These are phyloP conservation scores for Lichenostomus cassidix DNA, from an alignment of 2,113 vertebrate species.

Conservation along the genomic window DNA sequence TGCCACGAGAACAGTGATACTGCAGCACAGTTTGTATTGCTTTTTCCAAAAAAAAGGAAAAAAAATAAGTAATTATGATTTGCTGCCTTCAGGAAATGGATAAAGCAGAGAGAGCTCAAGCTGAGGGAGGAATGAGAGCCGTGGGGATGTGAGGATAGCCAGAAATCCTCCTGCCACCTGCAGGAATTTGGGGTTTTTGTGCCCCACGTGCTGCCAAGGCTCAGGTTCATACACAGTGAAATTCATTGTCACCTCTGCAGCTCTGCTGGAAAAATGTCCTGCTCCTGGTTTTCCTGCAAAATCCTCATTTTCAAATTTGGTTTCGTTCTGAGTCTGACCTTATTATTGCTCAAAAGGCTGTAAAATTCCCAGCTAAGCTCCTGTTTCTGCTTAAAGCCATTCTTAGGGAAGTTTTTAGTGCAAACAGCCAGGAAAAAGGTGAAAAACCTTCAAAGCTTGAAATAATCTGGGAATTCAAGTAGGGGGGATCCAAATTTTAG, in stretches of 20 bases:
- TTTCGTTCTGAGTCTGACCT: background rate
- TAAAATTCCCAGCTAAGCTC: background rate
- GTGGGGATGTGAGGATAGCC: background rate
- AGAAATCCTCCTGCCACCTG: background rate
- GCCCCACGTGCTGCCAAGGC: background rate
- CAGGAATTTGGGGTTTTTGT: background rate
- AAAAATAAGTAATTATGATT: background rate
- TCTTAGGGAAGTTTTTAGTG: background rate
- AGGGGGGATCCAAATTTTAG: background rate
- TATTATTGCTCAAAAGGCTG: conserved; percentile 38
- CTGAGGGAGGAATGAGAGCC: background rate
- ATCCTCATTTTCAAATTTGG: background rate
- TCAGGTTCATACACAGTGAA: background rate
- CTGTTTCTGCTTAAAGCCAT: background rate
- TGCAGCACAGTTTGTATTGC: conserved; percentile 15
- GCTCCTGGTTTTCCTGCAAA: background rate
- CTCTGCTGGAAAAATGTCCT: background rate
- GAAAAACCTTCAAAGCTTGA: background rate
- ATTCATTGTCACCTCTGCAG: background rate
- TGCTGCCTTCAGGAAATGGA: background rate
- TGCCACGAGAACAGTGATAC: background rate
- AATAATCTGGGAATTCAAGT: background rate
- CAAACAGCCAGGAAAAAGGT: background rate
- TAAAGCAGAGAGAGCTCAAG: background rate
- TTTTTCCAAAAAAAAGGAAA: background rate